phyloP scores from a whole-genome alignment of 92 coral and sea anemone species.

The Phymanthus crucifer region DNA sequence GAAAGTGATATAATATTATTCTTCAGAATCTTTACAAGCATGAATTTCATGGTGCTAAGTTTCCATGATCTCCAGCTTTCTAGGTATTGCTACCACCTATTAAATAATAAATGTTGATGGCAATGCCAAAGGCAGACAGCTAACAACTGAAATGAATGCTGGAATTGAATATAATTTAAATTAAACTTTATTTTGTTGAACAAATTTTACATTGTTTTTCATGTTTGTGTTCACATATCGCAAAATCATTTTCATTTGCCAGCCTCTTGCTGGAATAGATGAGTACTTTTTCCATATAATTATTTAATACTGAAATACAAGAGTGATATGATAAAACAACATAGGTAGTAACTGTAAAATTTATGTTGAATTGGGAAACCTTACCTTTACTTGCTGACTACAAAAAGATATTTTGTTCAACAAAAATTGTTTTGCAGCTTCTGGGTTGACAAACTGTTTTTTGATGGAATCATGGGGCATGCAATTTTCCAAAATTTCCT shows the following conservation, averaged over 20 bases:
- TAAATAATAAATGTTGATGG: too few species aligned
- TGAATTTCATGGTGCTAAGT: too few species aligned
- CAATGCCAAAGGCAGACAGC: not conserved
- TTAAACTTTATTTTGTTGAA: too few species aligned
- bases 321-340: too few species aligned
- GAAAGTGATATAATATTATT: not conserved
- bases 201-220: not conserved
- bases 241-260: not conserved
- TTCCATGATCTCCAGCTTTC: not conserved
- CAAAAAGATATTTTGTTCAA: conserved; percentile 39
- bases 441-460: not conserved
- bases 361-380: not conserved
- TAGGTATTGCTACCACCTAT: not conserved
- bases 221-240: not conserved
- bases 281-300: not conserved
- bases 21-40: not conserved
- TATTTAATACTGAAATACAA: too few species aligned
- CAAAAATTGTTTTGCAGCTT: not conserved
- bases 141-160: not conserved
- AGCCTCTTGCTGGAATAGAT: not conserved
- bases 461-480: conserved; percentile 27
- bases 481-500: conserved; percentile 27
- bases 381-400: conserved; percentile 36
- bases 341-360: not conserved
- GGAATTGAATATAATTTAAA: too few species aligned